Percentiles rank a stretch among this genome's conserved stretches.
Conservation (phyloP, 2,888 invertebrate genomes). For the Isotomurus palustris region DNA sequence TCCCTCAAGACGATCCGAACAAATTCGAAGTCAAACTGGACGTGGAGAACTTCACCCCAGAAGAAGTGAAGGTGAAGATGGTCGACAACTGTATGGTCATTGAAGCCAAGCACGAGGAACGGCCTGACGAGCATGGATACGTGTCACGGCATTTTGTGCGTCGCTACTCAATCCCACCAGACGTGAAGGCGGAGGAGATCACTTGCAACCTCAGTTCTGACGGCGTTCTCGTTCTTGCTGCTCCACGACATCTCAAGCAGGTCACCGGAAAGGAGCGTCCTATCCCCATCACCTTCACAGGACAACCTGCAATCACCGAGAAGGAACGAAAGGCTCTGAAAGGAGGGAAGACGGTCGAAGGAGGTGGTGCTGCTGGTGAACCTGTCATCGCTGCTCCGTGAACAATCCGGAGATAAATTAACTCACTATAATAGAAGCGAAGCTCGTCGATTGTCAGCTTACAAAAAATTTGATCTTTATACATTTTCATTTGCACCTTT, state of each 20-base stretch:
- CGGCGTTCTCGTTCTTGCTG: constrained; percentile 26
- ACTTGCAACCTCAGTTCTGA: constrained; percentile 54
- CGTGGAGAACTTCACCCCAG: constrained; percentile 70
- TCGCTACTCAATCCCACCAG: constrained; percentile 68
- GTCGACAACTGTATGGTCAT: constrained; percentile 62
- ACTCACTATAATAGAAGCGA: too few species aligned
- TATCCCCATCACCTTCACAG: constrained; percentile 25
- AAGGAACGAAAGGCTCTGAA: too few species aligned
- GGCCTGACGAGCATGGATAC: constrained; percentile 75
- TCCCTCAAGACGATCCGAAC: not conserved
- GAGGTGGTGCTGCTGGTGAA: too few species aligned
- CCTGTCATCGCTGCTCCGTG: too few species aligned
- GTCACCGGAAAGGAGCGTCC: constrained; percentile 5
- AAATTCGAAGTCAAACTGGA: constrained; percentile 62
- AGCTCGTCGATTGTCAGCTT: too few species aligned
- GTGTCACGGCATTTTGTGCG: constrained; percentile 71
- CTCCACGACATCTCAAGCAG: constrained; percentile 18
- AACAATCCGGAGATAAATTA: too few species aligned
- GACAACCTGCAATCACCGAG: constrained; percentile 18
- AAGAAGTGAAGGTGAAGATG: constrained; percentile 70
- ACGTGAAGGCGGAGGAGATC: constrained; percentile 67
- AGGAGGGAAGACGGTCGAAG: too few species aligned
- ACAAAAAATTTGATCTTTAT: too few species aligned
- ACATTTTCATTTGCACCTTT: too few species aligned
- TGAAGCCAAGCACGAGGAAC: constrained; percentile 79